Conservation (phyloP, 2,888 invertebrate genomes). For the Malachius bipustulatus region DNA sequence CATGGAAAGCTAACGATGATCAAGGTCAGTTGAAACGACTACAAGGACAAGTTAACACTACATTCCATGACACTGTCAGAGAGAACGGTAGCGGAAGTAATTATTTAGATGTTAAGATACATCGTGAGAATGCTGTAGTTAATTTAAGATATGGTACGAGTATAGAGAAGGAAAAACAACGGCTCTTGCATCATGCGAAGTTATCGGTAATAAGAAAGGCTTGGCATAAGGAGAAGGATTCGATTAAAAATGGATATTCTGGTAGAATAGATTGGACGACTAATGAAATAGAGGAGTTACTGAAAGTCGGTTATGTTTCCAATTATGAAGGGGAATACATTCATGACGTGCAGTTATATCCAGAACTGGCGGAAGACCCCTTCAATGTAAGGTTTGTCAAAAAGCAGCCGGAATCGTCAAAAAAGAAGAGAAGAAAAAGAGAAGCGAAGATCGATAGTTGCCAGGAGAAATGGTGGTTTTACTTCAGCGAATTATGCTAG, state of each 20-base stretch:
- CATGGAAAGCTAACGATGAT: constrained; percentile 81
- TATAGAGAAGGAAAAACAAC: constrained; percentile 76
- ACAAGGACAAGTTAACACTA: constrained; percentile 83
- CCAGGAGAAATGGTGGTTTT: constrained; percentile 37
- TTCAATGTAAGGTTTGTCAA: constrained; percentile 86
- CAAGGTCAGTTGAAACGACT: constrained; percentile 78
- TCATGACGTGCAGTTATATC: constrained; percentile 80
- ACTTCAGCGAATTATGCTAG: constrained; percentile 38
- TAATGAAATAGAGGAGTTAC: constrained; percentile 78
- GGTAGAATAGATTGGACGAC: constrained; percentile 78
- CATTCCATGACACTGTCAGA: constrained; percentile 70
- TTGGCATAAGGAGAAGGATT: constrained; percentile 86
- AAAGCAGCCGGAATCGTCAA: constrained; percentile 60
- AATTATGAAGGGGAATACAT: constrained; percentile 87
- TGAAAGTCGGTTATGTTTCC: constrained; percentile 69
- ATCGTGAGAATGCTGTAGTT: constrained; percentile 79
- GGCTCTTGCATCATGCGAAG: constrained; percentile 84
- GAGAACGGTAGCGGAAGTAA: constrained; percentile 62
- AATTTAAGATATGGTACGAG: constrained; percentile 92
- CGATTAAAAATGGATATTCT: constrained; percentile 62
- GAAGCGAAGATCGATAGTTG: constrained; percentile 31
- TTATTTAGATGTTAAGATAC: constrained; percentile 80
- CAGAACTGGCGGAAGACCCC: constrained; percentile 90
- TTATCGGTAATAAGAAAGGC: constrained; percentile 78
- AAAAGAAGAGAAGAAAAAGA: constrained; percentile 62